Evolutionary conservation across 1,140 invertebrate genomes (phyloP).

Genomic region (Nomia melanderi): DNA sequence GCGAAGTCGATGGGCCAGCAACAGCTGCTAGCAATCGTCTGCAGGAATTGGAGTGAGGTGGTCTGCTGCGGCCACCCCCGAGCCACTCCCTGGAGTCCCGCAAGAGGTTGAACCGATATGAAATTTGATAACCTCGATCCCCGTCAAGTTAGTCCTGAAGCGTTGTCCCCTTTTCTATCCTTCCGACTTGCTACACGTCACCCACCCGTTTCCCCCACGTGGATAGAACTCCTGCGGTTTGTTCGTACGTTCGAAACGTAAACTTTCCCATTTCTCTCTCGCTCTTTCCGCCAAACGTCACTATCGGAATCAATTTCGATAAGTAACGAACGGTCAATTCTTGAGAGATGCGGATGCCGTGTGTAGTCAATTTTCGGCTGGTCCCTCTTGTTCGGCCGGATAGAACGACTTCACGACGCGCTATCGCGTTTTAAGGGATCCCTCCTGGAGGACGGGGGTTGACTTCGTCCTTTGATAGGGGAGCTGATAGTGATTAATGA

Average conservation of each 20-base stretch:
- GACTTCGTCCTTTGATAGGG: constrained; percentile 15
- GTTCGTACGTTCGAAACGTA: neutral
- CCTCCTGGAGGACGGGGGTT: neutral
- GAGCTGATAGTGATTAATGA: constrained; percentile 26
- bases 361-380: neutral
- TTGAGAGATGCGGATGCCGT: constrained; percentile 22
- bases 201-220: neutral
- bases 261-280: neutral
- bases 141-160: constrained; percentile 37
- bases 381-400: constrained; percentile 5
- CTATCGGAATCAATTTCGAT: constrained; percentile 55
- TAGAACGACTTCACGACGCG: constrained; percentile 27
- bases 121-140: constrained; percentile 66
- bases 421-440: neutral
- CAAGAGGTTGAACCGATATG: constrained; percentile 51
- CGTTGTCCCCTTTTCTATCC: neutral
- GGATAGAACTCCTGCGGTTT: neutral
- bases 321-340: constrained; percentile 44
- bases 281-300: neutral
- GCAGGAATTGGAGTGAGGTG: constrained; percentile 48
- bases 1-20: constrained; percentile 58
- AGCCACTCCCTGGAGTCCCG: constrained; percentile 29
- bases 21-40: constrained; percentile 66
- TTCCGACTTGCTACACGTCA: neutral
- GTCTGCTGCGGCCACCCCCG: constrained; percentile 17